Evolutionary conservation across 53 echinoderm and acorn worm genomes (phyloP), one percentile per base, ranked within the genome.

Genomic region (Hippasteria phrygiana): DNA sequence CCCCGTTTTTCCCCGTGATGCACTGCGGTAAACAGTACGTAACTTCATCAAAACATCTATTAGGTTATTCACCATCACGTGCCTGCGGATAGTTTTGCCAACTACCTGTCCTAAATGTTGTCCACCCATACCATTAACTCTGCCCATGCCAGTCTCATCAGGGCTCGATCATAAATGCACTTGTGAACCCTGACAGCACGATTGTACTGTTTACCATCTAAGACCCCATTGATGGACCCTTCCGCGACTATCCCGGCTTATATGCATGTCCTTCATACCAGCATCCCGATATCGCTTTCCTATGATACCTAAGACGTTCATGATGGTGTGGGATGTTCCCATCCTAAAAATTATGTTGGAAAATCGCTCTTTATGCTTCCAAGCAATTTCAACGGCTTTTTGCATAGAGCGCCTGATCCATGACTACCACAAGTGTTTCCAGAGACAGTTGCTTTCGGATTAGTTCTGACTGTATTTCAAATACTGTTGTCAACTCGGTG

Each of bases 241-340:
- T 87, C 79, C 5, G 89, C 92, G 66, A 92, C 66, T 5, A 92
- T 70, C 13, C 89, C 92, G 32, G 83, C 17, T 46, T 93, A 87
- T 73, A 22, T 17, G 42, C 9, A 90, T 27, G 47, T 90, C 93
- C 3, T 78, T 20, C 42, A 93, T 46, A 12, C 93, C 90, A n/a
- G 87, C 90, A 90, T 87, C 90, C 40, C 45, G 43, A 40, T 76
- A 86, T 22, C 78, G 14, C 77, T 90, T 93, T 20, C 93, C 89
- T n/a, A 93, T 93, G 16, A 37, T 78, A 26, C 69, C 43, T 26
- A 93, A 35, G 7, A 93, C 55, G 16, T 37, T 86, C 38, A 89
- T 90, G 17, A 72, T 65, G 8, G 82, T 90, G 53, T 93, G 93
- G 42, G 90, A 90, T 18, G 22, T 77, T 8, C 93, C 93, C 93